Base-by-base conservation (phyloP, 2,797 vertebrate genomes). In the Botia kubotai region DNA sequence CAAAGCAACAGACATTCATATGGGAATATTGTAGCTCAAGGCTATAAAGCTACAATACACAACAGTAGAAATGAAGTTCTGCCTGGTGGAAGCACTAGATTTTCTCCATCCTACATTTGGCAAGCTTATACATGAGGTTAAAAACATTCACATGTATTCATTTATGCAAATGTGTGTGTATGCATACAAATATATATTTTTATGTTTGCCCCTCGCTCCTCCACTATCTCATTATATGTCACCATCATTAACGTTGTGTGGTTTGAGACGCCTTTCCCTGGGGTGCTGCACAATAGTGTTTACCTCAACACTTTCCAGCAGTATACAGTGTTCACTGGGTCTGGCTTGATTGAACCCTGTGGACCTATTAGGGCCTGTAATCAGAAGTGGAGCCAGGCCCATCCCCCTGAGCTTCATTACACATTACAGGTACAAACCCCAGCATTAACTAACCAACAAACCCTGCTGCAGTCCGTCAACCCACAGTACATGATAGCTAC, bases 281-380 rank as follows among this genome's bases (percentile, higher is more conserved):
- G 91, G 94, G 92, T 83, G 77, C 78, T 83, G 84, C 81, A 88
- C 87, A 89, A 94, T 94, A 92, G 89, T 97, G 94, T 98, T 98
- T 97, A 97, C 95, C 92, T 93, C 93, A 92, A 88, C 93, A 90
- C 83, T 94, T 96, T 96, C 93, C 83, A 83, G 89, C 89, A 90
- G 90, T 93, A 91, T 95, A 87, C 91, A 91, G 89, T 93, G 91
- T 94, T 95, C 91, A 92, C 91, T 86, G 89, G 88, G 89, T 86
- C 62, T 71, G 87, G 86, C 85, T 86, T 97, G 96, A 97, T 96
- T 96, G 94, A 93, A 90, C 95, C 94, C 95, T 92, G 93, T 94
- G 93, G 96, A 94, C 92, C 94, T 88, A 93, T 96, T 90, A 95
- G 72, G 77, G 85, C 86, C 87, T 87, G 86, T 93, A 94, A 96